Evolutionary conservation across 2,113 vertebrate species (phyloP).

Genomic region (Stercorarius parasiticus): DNA sequence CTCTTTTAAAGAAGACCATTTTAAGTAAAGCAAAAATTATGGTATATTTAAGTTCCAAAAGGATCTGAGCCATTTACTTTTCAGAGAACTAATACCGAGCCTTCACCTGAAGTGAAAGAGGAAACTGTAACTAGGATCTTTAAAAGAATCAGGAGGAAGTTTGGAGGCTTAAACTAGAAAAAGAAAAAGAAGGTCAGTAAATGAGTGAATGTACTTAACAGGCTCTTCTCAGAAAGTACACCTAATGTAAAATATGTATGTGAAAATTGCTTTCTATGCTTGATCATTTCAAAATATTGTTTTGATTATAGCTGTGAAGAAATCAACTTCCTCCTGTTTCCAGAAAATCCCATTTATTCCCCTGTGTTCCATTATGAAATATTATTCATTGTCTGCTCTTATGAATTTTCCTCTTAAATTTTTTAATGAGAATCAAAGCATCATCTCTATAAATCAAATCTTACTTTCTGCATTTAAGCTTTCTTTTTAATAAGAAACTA

Average conservation of each 20-base stretch:
- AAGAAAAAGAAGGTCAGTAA: neutral
- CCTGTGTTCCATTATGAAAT: neutral
- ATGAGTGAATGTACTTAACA: neutral
- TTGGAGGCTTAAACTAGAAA: neutral
- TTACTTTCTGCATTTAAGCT: neutral
- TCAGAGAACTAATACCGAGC: neutral
- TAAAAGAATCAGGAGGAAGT: neutral
- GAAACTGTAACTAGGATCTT: neutral
- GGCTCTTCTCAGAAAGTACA: neutral
- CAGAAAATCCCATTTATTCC: neutral
- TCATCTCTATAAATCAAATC: neutral
- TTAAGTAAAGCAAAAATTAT: neutral
- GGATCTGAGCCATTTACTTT: neutral
- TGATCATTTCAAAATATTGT: neutral
- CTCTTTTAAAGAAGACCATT: neutral
- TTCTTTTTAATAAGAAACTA: neutral
- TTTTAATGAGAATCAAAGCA: neutral
- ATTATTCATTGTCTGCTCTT: neutral
- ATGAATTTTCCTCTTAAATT: neutral
- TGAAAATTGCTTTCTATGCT: neutral
- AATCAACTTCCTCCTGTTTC: neutral
- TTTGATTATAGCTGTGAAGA: neutral
- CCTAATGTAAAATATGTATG: neutral
- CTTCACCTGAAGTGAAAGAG: neutral
- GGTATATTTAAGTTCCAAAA: neutral